Conservation (phyloP, 2,113 vertebrate species). For the Dendrocopos noguchii region DNA sequence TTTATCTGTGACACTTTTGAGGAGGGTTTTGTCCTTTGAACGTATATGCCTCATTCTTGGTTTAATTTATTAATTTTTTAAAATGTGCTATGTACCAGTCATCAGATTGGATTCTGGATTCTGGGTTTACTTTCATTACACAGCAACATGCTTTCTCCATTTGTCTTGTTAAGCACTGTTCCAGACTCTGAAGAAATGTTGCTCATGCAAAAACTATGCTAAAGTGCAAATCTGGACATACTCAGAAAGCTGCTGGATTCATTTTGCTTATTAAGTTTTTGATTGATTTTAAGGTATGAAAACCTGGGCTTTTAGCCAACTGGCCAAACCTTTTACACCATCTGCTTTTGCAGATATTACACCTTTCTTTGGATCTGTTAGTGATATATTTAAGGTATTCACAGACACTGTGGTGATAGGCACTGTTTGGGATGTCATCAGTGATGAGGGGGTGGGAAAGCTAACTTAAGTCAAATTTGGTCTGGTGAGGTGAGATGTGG, state of each 20-base stretch:
- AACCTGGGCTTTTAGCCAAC: constrained; percentile 61
- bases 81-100: neutral
- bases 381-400: constrained; percentile 28
- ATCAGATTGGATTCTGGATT: neutral
- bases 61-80: too few species aligned
- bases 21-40: neutral
- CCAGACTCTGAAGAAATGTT: constrained; percentile 40
- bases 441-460: neutral
- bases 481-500: neutral
- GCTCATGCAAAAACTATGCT: constrained; percentile 61
- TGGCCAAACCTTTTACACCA: constrained; percentile 51
- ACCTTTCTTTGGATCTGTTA: constrained; percentile 42
- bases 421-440: neutral
- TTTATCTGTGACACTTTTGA: neutral
- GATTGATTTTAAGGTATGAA: constrained; percentile 58
- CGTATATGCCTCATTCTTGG: neutral
- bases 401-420: neutral
- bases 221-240: constrained; percentile 27
- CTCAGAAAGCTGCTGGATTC: constrained; percentile 57
- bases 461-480: neutral
- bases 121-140: constrained; percentile 34
- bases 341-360: constrained; percentile 61
- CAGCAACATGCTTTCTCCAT: constrained; percentile 48
- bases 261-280: constrained; percentile 34
- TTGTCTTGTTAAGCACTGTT: constrained; percentile 24